These are phyloP conservation scores for Petrocephalus schoutedeni DNA, from an alignment of 2,797 vertebrate species.

Conservation along the genomic window DNA sequence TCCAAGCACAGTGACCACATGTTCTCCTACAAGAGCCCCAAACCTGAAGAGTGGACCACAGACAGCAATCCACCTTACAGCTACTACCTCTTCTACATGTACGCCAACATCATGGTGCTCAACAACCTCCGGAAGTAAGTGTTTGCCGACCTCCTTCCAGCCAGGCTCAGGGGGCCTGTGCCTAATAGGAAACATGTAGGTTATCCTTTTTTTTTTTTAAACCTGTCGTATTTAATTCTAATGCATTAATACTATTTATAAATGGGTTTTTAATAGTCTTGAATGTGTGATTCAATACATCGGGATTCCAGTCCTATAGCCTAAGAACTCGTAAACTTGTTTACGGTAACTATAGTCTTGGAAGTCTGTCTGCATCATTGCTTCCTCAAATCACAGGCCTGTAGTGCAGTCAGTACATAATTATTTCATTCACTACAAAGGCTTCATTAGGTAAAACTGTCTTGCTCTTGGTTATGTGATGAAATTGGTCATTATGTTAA, in stretches of 20 bases:
- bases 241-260: conserved; percentile 11
- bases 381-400: neutral
- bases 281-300: neutral
- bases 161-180: neutral
- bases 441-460: neutral
- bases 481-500: neutral
- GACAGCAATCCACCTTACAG: conserved; percentile 93
- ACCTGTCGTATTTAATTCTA: neutral
- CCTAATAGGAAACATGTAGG: conserved; percentile 5
- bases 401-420: neutral
- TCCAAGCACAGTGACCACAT: conserved; percentile 95
- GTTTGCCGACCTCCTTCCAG: neutral
- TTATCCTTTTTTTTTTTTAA: neutral
- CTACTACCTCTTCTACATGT: conserved; percentile 98
- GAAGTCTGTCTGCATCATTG: neutral
- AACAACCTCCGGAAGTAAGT: conserved; percentile 90
- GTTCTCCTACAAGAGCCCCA: conserved; percentile 91
- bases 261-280: conserved; percentile 4
- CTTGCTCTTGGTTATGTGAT: neutral
- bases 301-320: neutral
- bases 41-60: conserved; percentile 83
- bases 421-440: neutral
- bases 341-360: neutral
- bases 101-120: conserved; percentile 91
- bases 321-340: neutral